A percentile compares a stretch with the other conserved stretches of the same genome.
Conservation (phyloP, 2,113 vertebrate species). For the Caretta caretta region DNA sequence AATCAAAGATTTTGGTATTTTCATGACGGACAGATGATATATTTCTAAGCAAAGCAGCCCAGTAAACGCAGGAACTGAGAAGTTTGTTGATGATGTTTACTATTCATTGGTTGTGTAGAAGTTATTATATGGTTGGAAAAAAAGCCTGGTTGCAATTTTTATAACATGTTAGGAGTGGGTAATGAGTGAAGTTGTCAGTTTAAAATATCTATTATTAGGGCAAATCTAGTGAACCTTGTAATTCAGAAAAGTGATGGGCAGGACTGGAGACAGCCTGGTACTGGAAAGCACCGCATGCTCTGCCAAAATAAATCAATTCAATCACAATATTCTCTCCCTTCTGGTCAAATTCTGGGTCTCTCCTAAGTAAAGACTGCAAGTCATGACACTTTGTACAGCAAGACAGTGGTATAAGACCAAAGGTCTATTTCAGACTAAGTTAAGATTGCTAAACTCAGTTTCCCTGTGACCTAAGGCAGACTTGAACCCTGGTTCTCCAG, state of each 20-base stretch:
- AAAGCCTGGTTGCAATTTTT: not conserved
- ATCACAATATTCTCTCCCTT: slow-evolving; percentile 39
- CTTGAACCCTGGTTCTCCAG: slow-evolving; percentile 49
- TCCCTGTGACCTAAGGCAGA: slow-evolving; percentile 59
- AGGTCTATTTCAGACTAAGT: slow-evolving; percentile 58
- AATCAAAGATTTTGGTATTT: not conserved
- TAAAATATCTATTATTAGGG: slow-evolving; percentile 15
- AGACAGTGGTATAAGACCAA: slow-evolving; percentile 62
- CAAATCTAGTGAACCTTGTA: not conserved
- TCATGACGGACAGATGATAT: slow-evolving; percentile 18
- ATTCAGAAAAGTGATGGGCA: not conserved
- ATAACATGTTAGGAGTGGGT: not conserved
- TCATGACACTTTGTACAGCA: slow-evolving; percentile 50
- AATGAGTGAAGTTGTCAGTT: not conserved
- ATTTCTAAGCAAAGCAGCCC: slow-evolving; percentile 5
- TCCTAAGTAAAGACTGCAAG: slow-evolving; percentile 38
- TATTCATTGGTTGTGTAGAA: slow-evolving; percentile 19
- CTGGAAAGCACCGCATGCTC: not conserved
- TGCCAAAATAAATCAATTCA: slow-evolving; percentile 1
- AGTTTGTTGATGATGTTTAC: not conserved
- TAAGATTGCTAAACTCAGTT: slow-evolving; percentile 66
- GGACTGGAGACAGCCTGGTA: not conserved
- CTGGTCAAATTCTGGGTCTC: slow-evolving; percentile 54
- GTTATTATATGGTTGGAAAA: not conserved
- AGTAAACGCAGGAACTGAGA: not conserved